Evolutionary conservation across 2,888 invertebrate genomes (phyloP).

Genomic region (Tipula confusa): DNA sequence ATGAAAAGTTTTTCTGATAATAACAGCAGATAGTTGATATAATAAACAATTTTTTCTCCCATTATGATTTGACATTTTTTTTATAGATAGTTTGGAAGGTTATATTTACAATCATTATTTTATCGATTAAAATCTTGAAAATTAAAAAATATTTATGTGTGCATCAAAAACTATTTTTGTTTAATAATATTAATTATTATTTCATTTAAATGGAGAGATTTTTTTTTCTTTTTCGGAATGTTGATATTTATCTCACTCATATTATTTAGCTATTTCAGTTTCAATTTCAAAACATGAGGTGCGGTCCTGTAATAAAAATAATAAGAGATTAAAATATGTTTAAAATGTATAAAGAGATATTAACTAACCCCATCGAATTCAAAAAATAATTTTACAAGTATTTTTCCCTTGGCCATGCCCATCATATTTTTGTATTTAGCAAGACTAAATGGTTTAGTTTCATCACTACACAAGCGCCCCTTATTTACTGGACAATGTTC

Average conservation of each 20-base stretch:
- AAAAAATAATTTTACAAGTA: background rate
- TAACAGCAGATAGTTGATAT: too few relatives aligned
- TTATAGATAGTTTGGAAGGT: background rate
- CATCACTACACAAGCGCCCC: background rate
- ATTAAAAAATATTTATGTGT: background rate
- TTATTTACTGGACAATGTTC: background rate
- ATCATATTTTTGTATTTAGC: background rate
- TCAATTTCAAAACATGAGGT: background rate
- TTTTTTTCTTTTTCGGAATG: too few relatives aligned
- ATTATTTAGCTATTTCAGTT: background rate
- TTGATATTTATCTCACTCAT: background rate
- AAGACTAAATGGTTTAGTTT: background rate
- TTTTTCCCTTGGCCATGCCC: slow-evolving; percentile 25
- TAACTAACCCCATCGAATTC: background rate
- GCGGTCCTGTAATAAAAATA: background rate
- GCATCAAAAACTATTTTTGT: background rate
- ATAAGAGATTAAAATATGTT: background rate
- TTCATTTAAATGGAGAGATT: background rate
- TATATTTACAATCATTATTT: background rate
- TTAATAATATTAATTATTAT: too few relatives aligned
- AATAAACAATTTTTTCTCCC: too few relatives aligned
- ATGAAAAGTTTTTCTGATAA: too few relatives aligned
- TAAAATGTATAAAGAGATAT: background rate
- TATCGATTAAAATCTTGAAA: background rate
- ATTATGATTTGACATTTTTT: too few relatives aligned